Base-by-base conservation (phyloP, 2,113 vertebrate genomes). In the Scomber colias region DNA sequence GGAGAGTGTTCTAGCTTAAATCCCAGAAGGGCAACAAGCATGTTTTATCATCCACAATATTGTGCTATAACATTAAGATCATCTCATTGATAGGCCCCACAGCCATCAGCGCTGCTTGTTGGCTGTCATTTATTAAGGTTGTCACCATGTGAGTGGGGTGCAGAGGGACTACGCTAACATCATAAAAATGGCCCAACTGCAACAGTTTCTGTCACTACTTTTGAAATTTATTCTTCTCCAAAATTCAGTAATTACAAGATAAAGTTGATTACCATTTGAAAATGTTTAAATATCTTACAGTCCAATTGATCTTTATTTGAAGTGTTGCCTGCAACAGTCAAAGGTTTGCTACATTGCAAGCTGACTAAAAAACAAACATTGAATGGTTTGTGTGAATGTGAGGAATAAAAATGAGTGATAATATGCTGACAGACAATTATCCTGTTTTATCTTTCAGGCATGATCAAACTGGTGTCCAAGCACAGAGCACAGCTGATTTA, bases 401-500 rank as follows among this genome's bases (percentile, higher is more conserved):
- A 66, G 19, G 2, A 11, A 35, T 5, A 45, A 17, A 45, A 62
- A 40, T 40, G 35, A 40, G 35, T 45, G 3, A 53, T 0, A 54
- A 40, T 3, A 27, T 15, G 11, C 24, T 84, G 16, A 72, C 3
- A 0, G 24, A 67, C 35, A 7, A 35, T 40, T 16, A 2, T 21
- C 3, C n/a, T 5, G 0, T 49, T 81, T 21, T 82, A 24, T 35
- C 45, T 12, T 0, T 11, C 62, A 99, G 98, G 98, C 54, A 94
- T 99, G 93, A 99, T 99, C 93, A 99, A 99, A 57, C 91, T 99
- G 67, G 98, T 99, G 81, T 99, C 97, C 76, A 99, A 99, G 90
- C 98, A 99, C 93, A 96, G 97, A 94, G 97, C 98, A 16, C 98
- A 99, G 62, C 96, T 99, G 50, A 99, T 99, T 83, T 99, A 99